A percentile compares a stretch with the other conserved stretches of the same genome.
These are phyloP conservation scores for Gymnarchus niloticus DNA, from an alignment of 2,113 vertebrate genomes.

Conservation along the genomic window DNA sequence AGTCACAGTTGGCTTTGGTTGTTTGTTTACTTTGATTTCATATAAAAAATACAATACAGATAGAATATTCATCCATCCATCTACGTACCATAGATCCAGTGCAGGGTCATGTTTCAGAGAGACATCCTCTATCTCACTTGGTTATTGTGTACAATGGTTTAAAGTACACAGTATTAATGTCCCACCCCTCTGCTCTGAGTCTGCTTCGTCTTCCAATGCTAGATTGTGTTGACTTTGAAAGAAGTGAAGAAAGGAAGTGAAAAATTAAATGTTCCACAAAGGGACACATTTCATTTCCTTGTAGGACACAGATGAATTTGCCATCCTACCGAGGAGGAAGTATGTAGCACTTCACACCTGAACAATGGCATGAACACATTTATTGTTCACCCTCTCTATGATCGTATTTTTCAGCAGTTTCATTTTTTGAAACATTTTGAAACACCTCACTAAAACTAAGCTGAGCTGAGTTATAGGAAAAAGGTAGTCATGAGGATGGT, in stretches of 20 bases:
- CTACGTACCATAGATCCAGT: not conserved
- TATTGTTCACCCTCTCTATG: not conserved
- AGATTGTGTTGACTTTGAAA: not conserved
- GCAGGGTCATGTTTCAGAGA: not conserved
- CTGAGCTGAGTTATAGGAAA: conserved; percentile 3
- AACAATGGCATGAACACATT: not conserved
- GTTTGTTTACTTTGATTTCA: not conserved
- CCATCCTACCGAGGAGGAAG: not conserved
- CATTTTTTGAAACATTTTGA: not conserved
- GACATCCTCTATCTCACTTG: no score
- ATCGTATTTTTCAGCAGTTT: not conserved
- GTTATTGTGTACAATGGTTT: no score
- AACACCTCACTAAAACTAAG: not conserved
- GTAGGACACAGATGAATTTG: not conserved
- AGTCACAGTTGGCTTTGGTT: not conserved
- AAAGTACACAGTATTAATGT: no score
- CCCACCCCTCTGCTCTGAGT: not conserved
- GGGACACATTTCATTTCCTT: not conserved
- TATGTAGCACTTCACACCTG: not conserved
- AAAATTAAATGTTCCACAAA: not conserved
- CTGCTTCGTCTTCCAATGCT: not conserved
- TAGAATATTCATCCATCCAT: not conserved
- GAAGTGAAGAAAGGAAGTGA: not conserved
- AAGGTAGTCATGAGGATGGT: not conserved
- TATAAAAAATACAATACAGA: not conserved